Percentiles rank a stretch among this genome's conserved stretches.
Conservation (phyloP, 2,113 vertebrate genomes). For the Chionomys nivalis region DNA sequence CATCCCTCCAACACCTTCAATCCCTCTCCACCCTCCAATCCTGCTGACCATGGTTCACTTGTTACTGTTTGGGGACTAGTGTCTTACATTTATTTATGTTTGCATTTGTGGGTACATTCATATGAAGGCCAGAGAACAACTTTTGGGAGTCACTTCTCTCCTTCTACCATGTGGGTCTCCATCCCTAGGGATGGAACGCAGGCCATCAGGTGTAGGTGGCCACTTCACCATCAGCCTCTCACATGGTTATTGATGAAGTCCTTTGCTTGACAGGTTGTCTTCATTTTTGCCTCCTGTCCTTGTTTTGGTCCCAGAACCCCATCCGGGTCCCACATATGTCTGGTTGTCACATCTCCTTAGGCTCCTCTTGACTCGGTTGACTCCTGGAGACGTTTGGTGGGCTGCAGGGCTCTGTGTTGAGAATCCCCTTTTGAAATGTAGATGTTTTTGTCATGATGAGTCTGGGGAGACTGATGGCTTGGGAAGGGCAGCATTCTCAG, state of each 20-base stretch:
- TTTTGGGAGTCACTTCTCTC: neutral
- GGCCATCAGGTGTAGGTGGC: neutral
- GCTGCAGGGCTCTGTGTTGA: neutral
- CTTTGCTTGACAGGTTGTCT: fast-evolving
- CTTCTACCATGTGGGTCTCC: neutral
- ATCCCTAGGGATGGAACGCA: too few species aligned
- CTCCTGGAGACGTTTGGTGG: fast-evolving
- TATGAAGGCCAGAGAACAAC: neutral
- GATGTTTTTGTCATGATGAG: neutral
- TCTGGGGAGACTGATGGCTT: neutral
- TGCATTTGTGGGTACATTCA: too few species aligned
- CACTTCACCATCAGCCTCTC: neutral
- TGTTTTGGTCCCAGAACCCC: neutral
- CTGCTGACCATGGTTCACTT: fast-evolving
- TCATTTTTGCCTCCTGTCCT: too few species aligned
- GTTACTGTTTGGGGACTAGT: fast-evolving
- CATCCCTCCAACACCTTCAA: too few species aligned
- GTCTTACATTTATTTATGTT: neutral
- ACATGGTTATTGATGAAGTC: neutral
- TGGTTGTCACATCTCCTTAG: fast-evolving
- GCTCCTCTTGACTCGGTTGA: neutral
- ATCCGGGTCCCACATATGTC: neutral
- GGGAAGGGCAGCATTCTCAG: neutral
- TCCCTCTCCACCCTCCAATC: neutral
- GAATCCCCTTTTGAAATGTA: neutral